A percentile compares a stretch with the other conserved stretches of the same genome.
These are phyloP conservation scores for Hyperopisus bebe DNA, from an alignment of 2,113 vertebrate genomes.

Conservation along the genomic window DNA sequence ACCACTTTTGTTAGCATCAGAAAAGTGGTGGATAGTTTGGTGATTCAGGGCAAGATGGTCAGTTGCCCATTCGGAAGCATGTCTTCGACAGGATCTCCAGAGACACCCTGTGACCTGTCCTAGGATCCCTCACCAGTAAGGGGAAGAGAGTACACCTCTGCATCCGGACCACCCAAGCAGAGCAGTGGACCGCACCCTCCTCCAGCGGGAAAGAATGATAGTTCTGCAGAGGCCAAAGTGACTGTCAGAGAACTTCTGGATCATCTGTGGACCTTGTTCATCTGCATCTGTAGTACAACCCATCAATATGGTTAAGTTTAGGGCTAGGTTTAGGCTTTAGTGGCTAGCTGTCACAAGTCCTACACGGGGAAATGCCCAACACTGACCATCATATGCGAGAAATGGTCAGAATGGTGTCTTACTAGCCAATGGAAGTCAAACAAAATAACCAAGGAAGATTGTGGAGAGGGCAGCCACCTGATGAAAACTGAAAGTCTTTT, in stretches of 20 bases:
- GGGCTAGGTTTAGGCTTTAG: neutral
- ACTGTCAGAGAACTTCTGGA: constrained; percentile 40
- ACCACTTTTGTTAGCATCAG: constrained; percentile 70
- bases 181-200: constrained; percentile 27
- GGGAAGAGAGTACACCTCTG: constrained; percentile 90
- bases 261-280: constrained; percentile 34
- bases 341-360: neutral
- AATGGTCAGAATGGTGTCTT: neutral
- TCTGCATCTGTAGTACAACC: neutral
- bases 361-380: neutral
- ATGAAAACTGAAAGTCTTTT: neutral
- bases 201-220: constrained; percentile 54
- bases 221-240: constrained; percentile 47
- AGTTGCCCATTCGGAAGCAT: constrained; percentile 51
- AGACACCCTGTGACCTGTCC: constrained; percentile 56
- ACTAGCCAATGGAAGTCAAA: neutral
- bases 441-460: neutral
- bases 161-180: constrained; percentile 76
- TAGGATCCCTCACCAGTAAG: constrained; percentile 81
- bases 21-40: constrained; percentile 59
- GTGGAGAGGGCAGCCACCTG: neutral
- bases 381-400: neutral
- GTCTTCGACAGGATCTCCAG: constrained; percentile 41
- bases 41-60: constrained; percentile 46
- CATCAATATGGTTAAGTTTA: neutral